phyloP scores from a whole-genome alignment of 2,797 vertebrate genomes.

The Yasuhikotakia modesta region DNA sequence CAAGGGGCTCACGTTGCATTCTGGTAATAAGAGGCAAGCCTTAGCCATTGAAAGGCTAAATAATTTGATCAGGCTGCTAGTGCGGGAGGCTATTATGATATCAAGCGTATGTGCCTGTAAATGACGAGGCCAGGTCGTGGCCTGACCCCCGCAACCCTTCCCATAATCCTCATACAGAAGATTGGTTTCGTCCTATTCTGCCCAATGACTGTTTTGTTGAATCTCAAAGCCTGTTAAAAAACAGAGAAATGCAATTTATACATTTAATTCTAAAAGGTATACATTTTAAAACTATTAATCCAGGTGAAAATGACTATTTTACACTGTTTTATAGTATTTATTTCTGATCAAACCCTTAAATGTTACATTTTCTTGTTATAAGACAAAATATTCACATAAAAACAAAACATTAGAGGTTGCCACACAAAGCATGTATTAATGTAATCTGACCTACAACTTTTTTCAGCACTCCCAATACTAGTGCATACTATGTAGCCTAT shows the following conservation, averaged over 20 bases:
- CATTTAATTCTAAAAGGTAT: background rate
- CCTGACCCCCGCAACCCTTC: conserved; percentile 5
- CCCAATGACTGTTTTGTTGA: background rate
- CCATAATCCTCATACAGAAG: background rate
- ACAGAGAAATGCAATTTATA: background rate
- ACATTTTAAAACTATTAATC: background rate
- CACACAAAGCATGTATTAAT: no score
- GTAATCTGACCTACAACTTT: no score
- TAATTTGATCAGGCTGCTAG: conserved; percentile 41
- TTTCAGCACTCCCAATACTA: background rate
- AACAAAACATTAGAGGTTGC: no score
- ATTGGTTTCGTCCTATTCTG: background rate
- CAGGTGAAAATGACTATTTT: no score
- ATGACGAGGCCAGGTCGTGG: conserved; percentile 12
- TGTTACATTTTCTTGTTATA: no score
- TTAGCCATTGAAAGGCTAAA: conserved; percentile 31
- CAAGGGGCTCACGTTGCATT: conserved; percentile 57
- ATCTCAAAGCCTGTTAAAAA: background rate
- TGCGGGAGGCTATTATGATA: conserved; percentile 12
- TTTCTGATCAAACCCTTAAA: no score
- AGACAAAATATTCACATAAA: no score
- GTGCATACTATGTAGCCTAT: background rate
- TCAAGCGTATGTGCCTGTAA: conserved; percentile 19
- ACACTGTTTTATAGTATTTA: no score
- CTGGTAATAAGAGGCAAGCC: conserved; percentile 47